These are phyloP conservation scores for Pollenia labialis DNA, from an alignment of 2,888 invertebrate genomes.

Conservation along the genomic window DNA sequence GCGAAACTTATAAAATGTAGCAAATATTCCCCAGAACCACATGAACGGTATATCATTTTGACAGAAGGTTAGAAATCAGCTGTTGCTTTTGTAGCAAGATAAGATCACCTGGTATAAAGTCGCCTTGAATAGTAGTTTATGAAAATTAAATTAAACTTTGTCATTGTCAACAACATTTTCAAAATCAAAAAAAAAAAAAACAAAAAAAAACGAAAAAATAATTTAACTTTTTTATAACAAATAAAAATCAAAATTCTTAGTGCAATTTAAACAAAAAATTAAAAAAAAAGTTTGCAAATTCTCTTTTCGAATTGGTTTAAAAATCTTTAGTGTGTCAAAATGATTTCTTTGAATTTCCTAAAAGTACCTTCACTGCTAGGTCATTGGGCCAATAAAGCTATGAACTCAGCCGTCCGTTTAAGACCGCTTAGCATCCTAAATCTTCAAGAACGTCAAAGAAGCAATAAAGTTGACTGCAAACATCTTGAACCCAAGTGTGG, in stretches of 20 bases:
- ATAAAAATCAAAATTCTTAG: slow-evolving; percentile 28
- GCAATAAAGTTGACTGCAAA: neutral
- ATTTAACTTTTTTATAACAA: neutral
- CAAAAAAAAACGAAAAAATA: neutral
- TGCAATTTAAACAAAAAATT: neutral
- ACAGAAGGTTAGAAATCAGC: too few relatives aligned
- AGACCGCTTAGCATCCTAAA: neutral
- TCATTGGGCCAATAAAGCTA: neutral
- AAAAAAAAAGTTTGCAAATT: neutral
- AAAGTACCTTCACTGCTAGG: slow-evolving; percentile 13
- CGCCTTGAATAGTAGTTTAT: neutral
- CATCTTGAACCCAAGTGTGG: slow-evolving; percentile 15
- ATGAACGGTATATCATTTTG: too few relatives aligned
- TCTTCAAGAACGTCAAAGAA: neutral
- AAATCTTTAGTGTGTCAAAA: neutral
- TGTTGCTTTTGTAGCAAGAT: too few relatives aligned
- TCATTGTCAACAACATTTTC: too few relatives aligned
- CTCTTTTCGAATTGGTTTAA: too few relatives aligned
- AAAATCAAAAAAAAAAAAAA: too few relatives aligned
- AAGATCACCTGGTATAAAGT: too few relatives aligned
- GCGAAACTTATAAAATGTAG: too few relatives aligned
- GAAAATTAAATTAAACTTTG: neutral
- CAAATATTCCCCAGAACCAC: too few relatives aligned
- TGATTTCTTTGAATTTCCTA: neutral
- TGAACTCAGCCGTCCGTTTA: neutral